phyloP scores from a whole-genome alignment of 2,888 invertebrate species.

The Diarsia rubi region DNA sequence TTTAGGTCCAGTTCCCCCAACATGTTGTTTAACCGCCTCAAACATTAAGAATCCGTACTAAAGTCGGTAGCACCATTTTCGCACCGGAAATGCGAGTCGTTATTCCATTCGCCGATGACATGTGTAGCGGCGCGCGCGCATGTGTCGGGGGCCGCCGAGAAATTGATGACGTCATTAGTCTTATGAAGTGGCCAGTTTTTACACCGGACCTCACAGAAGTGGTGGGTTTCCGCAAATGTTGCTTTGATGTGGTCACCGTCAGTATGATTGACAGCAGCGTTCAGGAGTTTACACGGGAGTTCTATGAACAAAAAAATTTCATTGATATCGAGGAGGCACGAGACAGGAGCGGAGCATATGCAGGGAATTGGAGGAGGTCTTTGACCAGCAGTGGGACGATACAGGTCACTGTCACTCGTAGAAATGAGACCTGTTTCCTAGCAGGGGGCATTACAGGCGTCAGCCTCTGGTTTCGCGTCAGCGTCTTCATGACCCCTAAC shows the following conservation, averaged over 20 bases:
- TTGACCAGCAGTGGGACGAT: too few species aligned
- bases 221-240: conserved; percentile 48
- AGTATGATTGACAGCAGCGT: conserved; percentile 35
- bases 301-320: neutral
- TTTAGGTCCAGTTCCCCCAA: neutral
- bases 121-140: conserved; percentile 81
- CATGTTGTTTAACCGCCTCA: neutral
- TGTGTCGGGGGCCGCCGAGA: conserved; percentile 81
- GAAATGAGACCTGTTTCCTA: neutral
- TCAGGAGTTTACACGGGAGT: neutral
- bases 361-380: too few species aligned
- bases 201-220: conserved; percentile 83
- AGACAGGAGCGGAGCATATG: too few species aligned
- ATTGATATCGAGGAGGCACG: too few species aligned
- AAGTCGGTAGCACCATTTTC: conserved; percentile 65
- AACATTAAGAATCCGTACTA: conserved; percentile 64
- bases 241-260: conserved; percentile 56
- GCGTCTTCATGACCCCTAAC: neutral
- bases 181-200: conserved; percentile 76
- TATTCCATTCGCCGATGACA: conserved; percentile 83
- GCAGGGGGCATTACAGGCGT: neutral
- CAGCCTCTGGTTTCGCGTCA: neutral
- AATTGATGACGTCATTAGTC: conserved; percentile 89
- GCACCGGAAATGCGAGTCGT: conserved; percentile 85
- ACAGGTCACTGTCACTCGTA: neutral